phyloP scores from a whole-genome alignment of 2,888 invertebrate species.

The Conomelus anceps region DNA sequence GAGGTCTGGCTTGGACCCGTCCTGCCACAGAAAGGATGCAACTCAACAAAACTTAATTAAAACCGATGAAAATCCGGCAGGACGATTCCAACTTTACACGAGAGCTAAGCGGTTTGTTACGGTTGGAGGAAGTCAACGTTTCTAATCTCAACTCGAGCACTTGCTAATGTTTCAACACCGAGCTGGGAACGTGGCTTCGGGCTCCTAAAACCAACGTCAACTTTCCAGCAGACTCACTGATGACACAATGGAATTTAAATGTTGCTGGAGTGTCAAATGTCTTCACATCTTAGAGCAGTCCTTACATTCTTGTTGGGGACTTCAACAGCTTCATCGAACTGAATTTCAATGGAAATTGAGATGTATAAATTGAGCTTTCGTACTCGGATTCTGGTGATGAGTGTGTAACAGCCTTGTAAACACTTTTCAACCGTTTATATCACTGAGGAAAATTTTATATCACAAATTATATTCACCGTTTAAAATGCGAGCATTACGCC shows the following conservation, averaged over 20 bases:
- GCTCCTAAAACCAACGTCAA: neutral
- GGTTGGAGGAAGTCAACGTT: neutral
- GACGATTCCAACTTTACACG: neutral
- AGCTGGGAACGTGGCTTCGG: neutral
- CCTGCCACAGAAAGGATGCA: neutral
- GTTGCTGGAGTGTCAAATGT: neutral
- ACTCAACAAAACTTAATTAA: neutral
- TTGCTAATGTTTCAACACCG: neutral
- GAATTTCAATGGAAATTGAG: neutral
- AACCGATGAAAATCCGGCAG: neutral
- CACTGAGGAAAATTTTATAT: too few relatives aligned
- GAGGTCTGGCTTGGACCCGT: neutral
- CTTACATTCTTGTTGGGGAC: neutral
- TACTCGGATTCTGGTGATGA: too few relatives aligned
- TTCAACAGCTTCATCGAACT: neutral
- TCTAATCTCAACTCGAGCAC: neutral
- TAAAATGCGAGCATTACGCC: too few relatives aligned
- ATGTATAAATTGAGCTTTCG: too few relatives aligned
- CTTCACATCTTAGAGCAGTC: neutral
- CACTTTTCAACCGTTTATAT: too few relatives aligned
- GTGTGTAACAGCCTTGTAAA: too few relatives aligned
- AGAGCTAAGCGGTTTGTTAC: neutral
- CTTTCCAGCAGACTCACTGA: neutral
- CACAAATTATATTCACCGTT: too few relatives aligned
- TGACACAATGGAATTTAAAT: neutral